Base-by-base conservation (phyloP, 2,113 vertebrate genomes). In the Octodon degus region DNA sequence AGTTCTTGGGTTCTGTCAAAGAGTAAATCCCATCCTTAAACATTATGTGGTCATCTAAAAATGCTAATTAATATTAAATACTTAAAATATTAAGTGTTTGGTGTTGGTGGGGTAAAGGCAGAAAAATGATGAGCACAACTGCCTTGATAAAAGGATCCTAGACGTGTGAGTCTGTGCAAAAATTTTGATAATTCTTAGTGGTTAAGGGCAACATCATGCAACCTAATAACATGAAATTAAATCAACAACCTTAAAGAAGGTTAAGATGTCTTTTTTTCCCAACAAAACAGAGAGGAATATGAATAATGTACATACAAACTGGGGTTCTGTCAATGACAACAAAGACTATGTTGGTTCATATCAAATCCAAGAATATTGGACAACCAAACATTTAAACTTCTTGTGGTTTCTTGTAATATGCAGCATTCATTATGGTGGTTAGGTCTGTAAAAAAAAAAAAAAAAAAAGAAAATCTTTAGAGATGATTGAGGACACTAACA, bases 371-470 rank as follows among this genome's bases (percentile, higher is more conserved):
- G 98, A 98, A 98, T 98, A 98, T 98, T 98, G 97, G 98, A 99
- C 98, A 99, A 98, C 98, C 98, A 98, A 98, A 98, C 97, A 98
- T 97, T 97, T 89, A 98, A 98, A 98, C 98, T 98, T 98, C 98
- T 98, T 97, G 98, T 97, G 98, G 98, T 98, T 98, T 98, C 98
- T 98, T 98, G 98, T 96, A 98, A 97, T 98, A 94, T 94, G 98
- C 98, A 98, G 98, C 98, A 98, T 97, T 98, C 98, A 98, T 97
- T 98, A 84, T 87, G 98, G 98, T 98, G 98, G 98, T 99, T 99
- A 99, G 98, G 99, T 99, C 99, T 99, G 99, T 77, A 98, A 98
- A 95, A 98, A 98, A 83, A 95, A 58, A 98, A 93, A 98, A 95
- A 85, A 93, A 98, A 95, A 85, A 63, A 97, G 96, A 40, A 91